phyloP scores from a whole-genome alignment of 2,888 invertebrate species.

The Ommatoiulus sabulosus region DNA sequence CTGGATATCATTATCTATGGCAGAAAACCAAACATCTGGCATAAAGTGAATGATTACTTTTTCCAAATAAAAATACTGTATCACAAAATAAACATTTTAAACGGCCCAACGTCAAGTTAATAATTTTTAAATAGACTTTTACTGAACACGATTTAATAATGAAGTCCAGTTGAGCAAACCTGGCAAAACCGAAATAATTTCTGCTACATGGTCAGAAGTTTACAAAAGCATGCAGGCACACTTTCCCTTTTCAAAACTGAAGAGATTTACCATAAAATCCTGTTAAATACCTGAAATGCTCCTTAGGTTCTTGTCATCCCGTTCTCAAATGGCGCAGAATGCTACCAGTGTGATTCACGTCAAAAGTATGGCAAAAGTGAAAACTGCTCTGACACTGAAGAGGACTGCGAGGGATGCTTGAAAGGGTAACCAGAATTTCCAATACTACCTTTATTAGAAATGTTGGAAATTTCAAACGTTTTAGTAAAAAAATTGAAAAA shows the following conservation, averaged over 20 bases:
- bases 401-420: not conserved
- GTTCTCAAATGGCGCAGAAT: not conserved
- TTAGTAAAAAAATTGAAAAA: not conserved
- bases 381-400: constrained; percentile 4
- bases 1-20: not conserved
- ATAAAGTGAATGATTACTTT: not conserved
- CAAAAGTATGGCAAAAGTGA: not conserved
- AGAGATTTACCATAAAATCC: not conserved
- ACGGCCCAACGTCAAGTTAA: too few relatives aligned
- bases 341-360: not conserved
- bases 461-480: not conserved
- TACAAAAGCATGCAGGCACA: too few relatives aligned
- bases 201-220: too few relatives aligned
- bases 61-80: not conserved
- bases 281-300: not conserved
- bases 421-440: not conserved
- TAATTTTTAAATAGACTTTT: too few relatives aligned
- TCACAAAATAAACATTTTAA: too few relatives aligned
- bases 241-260: not conserved
- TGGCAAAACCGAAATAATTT: too few relatives aligned
- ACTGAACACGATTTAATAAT: too few relatives aligned
- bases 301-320: not conserved
- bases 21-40: not conserved
- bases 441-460: not conserved
- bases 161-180: too few relatives aligned